These are phyloP conservation scores for Sebastes trivittatus DNA, from an alignment of 2,797 vertebrate species.

Conservation along the genomic window DNA sequence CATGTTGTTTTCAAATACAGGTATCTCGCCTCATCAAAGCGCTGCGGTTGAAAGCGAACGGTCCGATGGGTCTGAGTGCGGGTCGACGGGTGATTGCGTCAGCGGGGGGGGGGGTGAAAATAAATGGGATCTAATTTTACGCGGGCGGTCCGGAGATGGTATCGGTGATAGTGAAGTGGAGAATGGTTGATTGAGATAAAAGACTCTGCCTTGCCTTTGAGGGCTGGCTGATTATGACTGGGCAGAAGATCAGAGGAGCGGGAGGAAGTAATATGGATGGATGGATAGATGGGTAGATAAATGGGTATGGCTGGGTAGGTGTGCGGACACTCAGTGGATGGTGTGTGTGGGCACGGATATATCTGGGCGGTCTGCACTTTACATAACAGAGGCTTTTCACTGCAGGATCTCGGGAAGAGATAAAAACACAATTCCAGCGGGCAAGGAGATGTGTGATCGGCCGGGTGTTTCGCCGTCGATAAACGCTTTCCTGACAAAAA, in stretches of 20 bases:
- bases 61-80: not conserved
- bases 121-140: constrained; percentile 35
- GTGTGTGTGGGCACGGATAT: constrained; percentile 33
- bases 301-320: constrained; percentile 17
- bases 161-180: constrained; percentile 28
- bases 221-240: constrained; percentile 50
- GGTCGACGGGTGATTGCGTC: not conserved
- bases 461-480: constrained; percentile 37
- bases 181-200: constrained; percentile 69
- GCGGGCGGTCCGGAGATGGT: constrained; percentile 39
- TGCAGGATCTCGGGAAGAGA: constrained; percentile 40
- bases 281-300: constrained; percentile 47
- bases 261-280: constrained; percentile 40
- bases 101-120: not conserved
- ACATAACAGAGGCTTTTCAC: constrained; percentile 53
- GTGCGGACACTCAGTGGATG: constrained; percentile 38
- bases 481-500: constrained; percentile 58
- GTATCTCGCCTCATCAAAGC: constrained; percentile 38
- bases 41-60: not conserved
- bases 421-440: constrained; percentile 49
- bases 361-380: constrained; percentile 38
- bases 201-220: constrained; percentile 51
- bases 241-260: constrained; percentile 54
- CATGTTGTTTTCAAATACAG: constrained; percentile 25
- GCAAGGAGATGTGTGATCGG: constrained; percentile 25